A percentile compares a stretch with the other conserved stretches of the same genome.
Evolutionary conservation across 2,888 invertebrate species (phyloP).

Genomic region (Pinctada fucata): DNA sequence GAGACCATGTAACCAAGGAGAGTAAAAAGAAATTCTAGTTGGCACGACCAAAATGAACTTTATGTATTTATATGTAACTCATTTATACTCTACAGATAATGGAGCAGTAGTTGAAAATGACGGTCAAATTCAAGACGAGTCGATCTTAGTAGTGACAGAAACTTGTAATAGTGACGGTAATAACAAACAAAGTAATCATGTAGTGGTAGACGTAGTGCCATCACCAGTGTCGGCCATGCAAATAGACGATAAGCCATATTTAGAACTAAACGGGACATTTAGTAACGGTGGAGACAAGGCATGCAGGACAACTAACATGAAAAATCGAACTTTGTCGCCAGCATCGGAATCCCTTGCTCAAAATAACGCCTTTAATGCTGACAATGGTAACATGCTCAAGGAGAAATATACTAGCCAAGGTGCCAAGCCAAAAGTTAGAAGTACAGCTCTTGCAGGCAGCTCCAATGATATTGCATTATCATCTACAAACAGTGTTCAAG

Average conservation of each 20-base stretch:
- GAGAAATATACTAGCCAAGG: constrained; percentile 55
- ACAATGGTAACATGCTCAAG: constrained; percentile 48
- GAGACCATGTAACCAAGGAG: too few species aligned
- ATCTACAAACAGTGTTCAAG: constrained; percentile 9
- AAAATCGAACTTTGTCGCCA: constrained; percentile 54
- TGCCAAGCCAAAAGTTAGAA: constrained; percentile 55
- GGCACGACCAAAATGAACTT: too few species aligned
- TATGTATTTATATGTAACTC: too few species aligned
- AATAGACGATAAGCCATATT: constrained; percentile 23
- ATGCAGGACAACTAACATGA: constrained; percentile 32
- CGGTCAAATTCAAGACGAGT: constrained; percentile 16
- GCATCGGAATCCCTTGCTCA: constrained; percentile 62
- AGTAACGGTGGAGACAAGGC: constrained; percentile 30
- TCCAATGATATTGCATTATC: constrained; percentile 6
- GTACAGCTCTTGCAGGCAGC: constrained; percentile 8
- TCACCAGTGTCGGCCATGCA: constrained; percentile 28
- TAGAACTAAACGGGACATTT: constrained; percentile 17
- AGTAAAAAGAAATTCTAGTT: too few species aligned
- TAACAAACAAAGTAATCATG: constrained; percentile 20
- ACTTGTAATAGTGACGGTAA: constrained; percentile 4
- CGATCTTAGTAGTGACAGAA: constrained; percentile 31
- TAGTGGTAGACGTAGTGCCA: constrained; percentile 29
- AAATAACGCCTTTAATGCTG: constrained; percentile 58
- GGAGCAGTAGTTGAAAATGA: constrained; percentile 7
- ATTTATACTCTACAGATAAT: constrained; percentile 15